Conservation (phyloP, 2,797 vertebrate genomes). For the Pangasius krempfi region DNA sequence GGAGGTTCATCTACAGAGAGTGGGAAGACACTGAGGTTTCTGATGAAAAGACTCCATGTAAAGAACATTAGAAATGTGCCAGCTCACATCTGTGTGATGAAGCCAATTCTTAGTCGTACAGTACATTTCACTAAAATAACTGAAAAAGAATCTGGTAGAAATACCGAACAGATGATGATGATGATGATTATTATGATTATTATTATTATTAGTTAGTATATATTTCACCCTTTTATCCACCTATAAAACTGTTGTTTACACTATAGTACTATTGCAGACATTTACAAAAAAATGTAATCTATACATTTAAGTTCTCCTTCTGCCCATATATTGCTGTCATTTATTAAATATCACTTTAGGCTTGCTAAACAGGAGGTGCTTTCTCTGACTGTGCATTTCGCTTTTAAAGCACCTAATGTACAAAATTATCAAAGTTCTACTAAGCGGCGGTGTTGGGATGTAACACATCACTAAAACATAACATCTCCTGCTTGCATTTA, state of each 20-base stretch:
- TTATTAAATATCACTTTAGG: not conserved
- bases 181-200: not conserved
- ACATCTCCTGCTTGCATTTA: slow-evolving; percentile 42
- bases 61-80: slow-evolving; percentile 13
- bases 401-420: slow-evolving; percentile 2
- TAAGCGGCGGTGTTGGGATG: slow-evolving; percentile 20
- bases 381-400: slow-evolving; percentile 10
- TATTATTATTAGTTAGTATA: not conserved
- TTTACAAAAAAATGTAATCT: not conserved
- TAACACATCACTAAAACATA: slow-evolving; percentile 39
- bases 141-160: not conserved
- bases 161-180: not conserved
- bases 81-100: not conserved
- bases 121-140: not conserved
- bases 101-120: not conserved
- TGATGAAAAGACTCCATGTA: slow-evolving; percentile 36
- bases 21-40: slow-evolving; percentile 41
- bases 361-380: not conserved
- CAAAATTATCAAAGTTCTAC: slow-evolving; percentile 10
- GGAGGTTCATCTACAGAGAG: slow-evolving; percentile 32
- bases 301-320: not conserved
- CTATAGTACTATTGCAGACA: not conserved
- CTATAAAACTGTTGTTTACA: not conserved
- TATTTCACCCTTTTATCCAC: not conserved
- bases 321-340: too few species aligned